Percentiles rank a stretch among this genome's conserved stretches.
Evolutionary conservation across 2,113 vertebrate genomes (phyloP).

Genomic region (Coracopsis vasa): DNA sequence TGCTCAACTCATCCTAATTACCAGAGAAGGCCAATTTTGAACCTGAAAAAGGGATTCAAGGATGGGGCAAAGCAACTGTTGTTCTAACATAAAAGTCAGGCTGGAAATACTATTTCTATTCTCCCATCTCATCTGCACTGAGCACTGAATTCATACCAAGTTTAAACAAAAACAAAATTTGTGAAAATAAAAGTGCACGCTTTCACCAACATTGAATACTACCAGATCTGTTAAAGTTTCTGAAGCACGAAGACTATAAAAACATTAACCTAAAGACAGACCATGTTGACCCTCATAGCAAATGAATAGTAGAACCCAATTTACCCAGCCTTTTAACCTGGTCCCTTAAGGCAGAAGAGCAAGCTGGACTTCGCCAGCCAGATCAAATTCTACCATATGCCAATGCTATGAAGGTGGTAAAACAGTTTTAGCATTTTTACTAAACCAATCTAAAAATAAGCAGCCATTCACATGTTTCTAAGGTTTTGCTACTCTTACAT

Average conservation of each 20-base stretch:
- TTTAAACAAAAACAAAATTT: not conserved
- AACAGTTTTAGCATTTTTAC: not conserved
- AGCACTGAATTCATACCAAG: not conserved
- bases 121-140: not conserved
- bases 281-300: not conserved
- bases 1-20: not conserved
- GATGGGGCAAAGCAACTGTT: not conserved
- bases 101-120: not conserved
- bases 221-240: not conserved
- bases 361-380: not conserved
- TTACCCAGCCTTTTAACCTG: not conserved
- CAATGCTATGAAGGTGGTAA: not conserved
- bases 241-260: not conserved
- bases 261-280: not conserved
- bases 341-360: not conserved
- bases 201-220: not conserved
- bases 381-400: not conserved
- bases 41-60: not conserved
- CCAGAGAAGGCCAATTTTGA: not conserved
- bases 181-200: not conserved
- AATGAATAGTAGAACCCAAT: not conserved
- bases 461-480: not conserved
- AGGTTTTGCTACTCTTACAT: not conserved
- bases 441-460: not conserved
- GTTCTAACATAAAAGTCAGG: not conserved